Conservation (phyloP, 2,113 vertebrate genomes). For the Nanorana parkeri region DNA sequence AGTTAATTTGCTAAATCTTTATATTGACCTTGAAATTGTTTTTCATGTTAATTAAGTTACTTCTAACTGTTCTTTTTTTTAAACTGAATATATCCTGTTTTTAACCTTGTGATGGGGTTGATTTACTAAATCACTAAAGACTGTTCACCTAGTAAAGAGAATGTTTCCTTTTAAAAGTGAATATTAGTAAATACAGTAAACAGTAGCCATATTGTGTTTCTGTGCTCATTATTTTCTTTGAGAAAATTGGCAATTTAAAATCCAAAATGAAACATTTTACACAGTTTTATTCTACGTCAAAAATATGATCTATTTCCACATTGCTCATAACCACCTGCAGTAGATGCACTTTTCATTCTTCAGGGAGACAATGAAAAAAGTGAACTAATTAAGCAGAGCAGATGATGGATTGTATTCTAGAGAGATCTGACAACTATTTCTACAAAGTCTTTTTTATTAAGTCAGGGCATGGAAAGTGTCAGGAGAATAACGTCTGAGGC, state of each 20-base stretch:
- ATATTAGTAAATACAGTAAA: no score
- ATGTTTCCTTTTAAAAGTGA: no score
- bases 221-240: neutral
- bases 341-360: constrained; percentile 51
- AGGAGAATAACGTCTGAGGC: constrained; percentile 20
- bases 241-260: constrained; percentile 10
- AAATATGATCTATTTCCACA: constrained; percentile 48
- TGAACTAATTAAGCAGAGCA: constrained; percentile 55
- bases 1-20: no score
- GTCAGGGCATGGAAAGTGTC: constrained; percentile 31
- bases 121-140: no score
- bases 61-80: no score
- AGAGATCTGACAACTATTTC: constrained; percentile 55
- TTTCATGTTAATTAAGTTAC: no score
- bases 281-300: constrained; percentile 35
- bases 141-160: no score
- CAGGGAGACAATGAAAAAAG: constrained; percentile 51
- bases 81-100: no score
- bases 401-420: constrained; percentile 52
- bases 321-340: constrained; percentile 49
- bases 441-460: constrained; percentile 53
- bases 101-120: no score
- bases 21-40: no score
- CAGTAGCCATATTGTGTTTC: neutral
- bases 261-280: constrained; percentile 11